These are phyloP conservation scores for Tetragonisca angustula DNA, from an alignment of 2,888 invertebrate species.

Conservation along the genomic window DNA sequence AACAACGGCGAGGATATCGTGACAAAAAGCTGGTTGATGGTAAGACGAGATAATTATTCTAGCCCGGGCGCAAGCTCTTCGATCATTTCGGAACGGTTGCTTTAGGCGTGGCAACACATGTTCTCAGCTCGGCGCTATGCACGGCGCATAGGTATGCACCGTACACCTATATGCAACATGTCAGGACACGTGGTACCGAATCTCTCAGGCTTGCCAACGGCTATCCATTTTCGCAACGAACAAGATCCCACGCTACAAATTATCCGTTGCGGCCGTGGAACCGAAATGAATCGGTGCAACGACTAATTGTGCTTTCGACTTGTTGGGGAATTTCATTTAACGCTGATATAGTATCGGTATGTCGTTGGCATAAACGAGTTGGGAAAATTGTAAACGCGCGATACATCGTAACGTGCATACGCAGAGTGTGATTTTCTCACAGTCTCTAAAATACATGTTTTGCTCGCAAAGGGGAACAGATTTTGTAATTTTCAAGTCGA, in stretches of 20 bases:
- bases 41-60: slow-evolving; percentile 74
- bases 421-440: neutral
- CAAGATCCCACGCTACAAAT: slow-evolving; percentile 68
- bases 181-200: slow-evolving; percentile 79
- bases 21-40: slow-evolving; percentile 67
- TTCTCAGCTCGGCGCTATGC: slow-evolving; percentile 74
- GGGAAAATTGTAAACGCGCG: neutral
- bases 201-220: slow-evolving; percentile 75
- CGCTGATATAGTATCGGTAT: neutral
- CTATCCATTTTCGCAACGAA: slow-evolving; percentile 73
- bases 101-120: slow-evolving; percentile 78
- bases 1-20: slow-evolving; percentile 15
- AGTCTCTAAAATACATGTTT: slow-evolving; percentile 12
- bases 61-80: slow-evolving; percentile 67
- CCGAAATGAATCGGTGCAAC: slow-evolving; percentile 52
- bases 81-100: slow-evolving; percentile 75
- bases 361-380: neutral
- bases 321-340: neutral
- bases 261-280: slow-evolving; percentile 60
- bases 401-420: no score
- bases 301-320: neutral
- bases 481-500: slow-evolving; percentile 1
- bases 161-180: slow-evolving; percentile 78
- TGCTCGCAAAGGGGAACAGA: neutral
- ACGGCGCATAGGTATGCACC: slow-evolving; percentile 69